Evolutionary conservation across 2,888 invertebrate species (phyloP), one percentile per base, ranked within the genome.

Genomic region (Tachina lurida): DNA sequence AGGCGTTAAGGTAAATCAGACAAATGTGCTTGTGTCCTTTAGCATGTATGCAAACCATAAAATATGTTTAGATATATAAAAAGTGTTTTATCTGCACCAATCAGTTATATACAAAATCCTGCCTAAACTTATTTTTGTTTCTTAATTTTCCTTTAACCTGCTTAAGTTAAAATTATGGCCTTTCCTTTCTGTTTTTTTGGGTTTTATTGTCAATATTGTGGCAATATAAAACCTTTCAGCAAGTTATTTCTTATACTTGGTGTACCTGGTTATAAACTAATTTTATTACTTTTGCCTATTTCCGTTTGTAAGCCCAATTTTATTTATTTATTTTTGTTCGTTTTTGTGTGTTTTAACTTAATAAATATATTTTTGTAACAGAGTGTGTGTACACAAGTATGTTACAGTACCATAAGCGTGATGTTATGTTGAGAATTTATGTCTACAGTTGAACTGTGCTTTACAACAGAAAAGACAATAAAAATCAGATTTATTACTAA

Each of bases 231-330:
- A 22, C 1, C n/a, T 39, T 41, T 60, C 39, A 67, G 10, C 10
- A 13, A 2, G 45, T 19, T 39, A n/a, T 49, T 45, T 47, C 52
- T 8, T 12, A 13, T 13, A 22, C 4, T 43, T 67, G 49, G 49
- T 41, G 4, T 47, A 9, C 12, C 7, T 31, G 41, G n/a, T 68
- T 49, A 63, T 54, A 56, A 54, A 76, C 82, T 76, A 82, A 82
- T 82, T 81, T 82, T 82, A 82, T 76, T 17, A 76, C 70, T 70
- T 82, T 75, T 70, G 17, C 63, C 70, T 74, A 52, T 68, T 70
- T 76, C 54, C 70, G 70, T 79, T 17, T 68, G 49, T 19, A 54
- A 19, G 17, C 22, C 31, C 43, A 70, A 22, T 68, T 62, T 75
- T 47, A 73, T 58, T 75, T 39, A 65, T 65, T 75, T 56, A 43